Base-by-base conservation (phyloP, 2,113 vertebrate genomes). In the Pseudorectes ferrugineus region DNA sequence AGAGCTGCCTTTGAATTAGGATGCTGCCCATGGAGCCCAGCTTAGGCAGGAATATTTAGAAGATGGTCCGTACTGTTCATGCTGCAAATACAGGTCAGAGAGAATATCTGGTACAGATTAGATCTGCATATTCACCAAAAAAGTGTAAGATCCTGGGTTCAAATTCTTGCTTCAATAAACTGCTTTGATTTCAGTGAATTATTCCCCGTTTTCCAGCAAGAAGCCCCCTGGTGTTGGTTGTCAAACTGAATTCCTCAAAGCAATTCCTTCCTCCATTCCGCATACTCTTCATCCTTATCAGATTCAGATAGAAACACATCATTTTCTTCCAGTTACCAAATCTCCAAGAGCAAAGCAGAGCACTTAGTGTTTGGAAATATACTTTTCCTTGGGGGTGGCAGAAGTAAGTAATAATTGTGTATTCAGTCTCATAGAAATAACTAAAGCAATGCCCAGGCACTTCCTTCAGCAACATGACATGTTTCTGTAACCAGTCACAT, bases 401-500 rank as follows among this genome's bases (percentile, higher is more conserved):
- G 49, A 85, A 66, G 4, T 55, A 54, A 65, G 5, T 28, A 52
- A 31, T 10, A 83, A 54, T 23, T 59, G 29, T 49, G 3, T 55
- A 28, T 65, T 92, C 42, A 45, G 3, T 33, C 31, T 84, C 59
- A 35, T 23, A 89, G 40, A 86, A 89, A 49, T n/a, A 61, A 45
- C 17, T 33, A 42, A 48, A 91, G 21, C 1, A 40, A 71, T 3
- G 8, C 28, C 15, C 12, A 29, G 23, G 18, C 7, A 43, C 25
- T 49, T 57, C 63, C 17, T 48, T 40, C n/a, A 80, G 38, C 15
- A 84, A 6, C 0, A 0, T 1, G 1, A 33, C 2, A 26, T 1
- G 17, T 66, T 79, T 77, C 54, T 74, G 38, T 31, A 35, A 42
- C 19, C 3, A 4, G 2, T 70, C 20, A 29, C 6, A 3, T 45